These are phyloP conservation scores for Drosophila lacicola DNA, from an alignment of 2,888 invertebrate genomes.

Conservation along the genomic window DNA sequence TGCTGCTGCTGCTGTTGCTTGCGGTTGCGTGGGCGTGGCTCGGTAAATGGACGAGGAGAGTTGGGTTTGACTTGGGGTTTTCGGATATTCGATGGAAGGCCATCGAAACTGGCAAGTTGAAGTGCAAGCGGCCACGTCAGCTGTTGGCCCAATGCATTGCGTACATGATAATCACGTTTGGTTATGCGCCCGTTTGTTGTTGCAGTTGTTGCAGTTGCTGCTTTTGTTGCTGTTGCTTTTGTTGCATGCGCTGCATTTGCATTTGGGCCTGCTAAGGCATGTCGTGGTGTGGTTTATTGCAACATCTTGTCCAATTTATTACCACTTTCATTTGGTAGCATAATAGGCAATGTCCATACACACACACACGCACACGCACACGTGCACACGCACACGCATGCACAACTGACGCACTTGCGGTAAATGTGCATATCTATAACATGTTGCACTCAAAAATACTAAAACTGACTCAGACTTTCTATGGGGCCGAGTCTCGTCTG, in stretches of 20 bases:
- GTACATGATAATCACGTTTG: slow-evolving; percentile 75
- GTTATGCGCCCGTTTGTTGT: slow-evolving; percentile 44
- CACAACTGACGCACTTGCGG: slow-evolving; percentile 59
- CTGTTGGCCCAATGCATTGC: slow-evolving; percentile 65
- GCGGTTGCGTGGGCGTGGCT: slow-evolving; percentile 48
- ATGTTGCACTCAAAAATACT: slow-evolving; percentile 74
- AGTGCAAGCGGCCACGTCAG: slow-evolving; percentile 65
- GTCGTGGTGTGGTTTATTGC: slow-evolving; percentile 77
- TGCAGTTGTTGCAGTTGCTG: slow-evolving; percentile 21
- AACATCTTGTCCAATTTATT: slow-evolving; percentile 83
- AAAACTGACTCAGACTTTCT: slow-evolving; percentile 43
- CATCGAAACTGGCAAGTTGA: slow-evolving; percentile 29
- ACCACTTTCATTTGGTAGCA: slow-evolving; percentile 82
- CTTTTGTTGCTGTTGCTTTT: slow-evolving; percentile 25
- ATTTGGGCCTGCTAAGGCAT: slow-evolving; percentile 56
- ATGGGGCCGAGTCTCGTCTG: slow-evolving; percentile 36
- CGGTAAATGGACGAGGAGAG: slow-evolving; percentile 16
- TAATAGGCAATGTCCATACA: slow-evolving; percentile 71
- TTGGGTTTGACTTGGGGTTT: neutral
- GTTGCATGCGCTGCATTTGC: slow-evolving; percentile 64
- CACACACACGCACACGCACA: slow-evolving; percentile 26
- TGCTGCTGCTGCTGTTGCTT: slow-evolving; percentile 30
- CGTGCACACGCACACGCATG: slow-evolving; percentile 4
- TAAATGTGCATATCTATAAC: slow-evolving; percentile 73
- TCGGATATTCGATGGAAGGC: slow-evolving; percentile 17